phyloP scores from a whole-genome alignment of 2,797 vertebrate genomes.

The Lophotriccus pileatus region DNA sequence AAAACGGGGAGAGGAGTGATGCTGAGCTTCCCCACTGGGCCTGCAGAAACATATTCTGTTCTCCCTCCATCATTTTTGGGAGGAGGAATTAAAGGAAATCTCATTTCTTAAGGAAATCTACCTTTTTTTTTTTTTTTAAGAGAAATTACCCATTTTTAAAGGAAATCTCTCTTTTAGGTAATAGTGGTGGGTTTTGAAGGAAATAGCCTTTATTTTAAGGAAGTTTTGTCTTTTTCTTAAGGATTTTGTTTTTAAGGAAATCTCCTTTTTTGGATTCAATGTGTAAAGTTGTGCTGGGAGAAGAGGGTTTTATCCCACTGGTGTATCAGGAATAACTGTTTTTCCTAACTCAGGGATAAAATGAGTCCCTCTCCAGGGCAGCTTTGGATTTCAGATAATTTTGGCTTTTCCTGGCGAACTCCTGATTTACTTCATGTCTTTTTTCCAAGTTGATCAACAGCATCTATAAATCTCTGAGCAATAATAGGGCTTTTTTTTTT shows the following conservation, averaged over 20 bases:
- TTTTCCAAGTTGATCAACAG: neutral
- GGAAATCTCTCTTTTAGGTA: neutral
- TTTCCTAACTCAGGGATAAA: neutral
- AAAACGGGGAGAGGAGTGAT: neutral
- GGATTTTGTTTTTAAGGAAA: neutral
- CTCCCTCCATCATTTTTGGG: neutral
- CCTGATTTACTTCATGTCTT: neutral
- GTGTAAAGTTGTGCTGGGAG: neutral
- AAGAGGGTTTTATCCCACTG: neutral
- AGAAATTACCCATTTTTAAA: neutral
- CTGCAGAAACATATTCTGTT: neutral
- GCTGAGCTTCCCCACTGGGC: neutral
- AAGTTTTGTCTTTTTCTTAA: neutral
- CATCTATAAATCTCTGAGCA: fast-evolving
- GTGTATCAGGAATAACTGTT: neutral
- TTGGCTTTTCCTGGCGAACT: neutral
- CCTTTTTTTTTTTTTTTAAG: neutral
- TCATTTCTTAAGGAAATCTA: neutral
- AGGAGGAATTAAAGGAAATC: neutral
- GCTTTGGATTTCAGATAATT: neutral
- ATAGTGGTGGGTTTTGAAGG: neutral
- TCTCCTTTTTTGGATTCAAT: neutral
- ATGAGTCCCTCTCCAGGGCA: neutral
- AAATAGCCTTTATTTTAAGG: neutral
- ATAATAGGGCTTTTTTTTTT: neutral